A percentile compares a stretch with the other conserved stretches of the same genome.
phyloP scores from a whole-genome alignment of 1,140 invertebrate genomes.

The Calycopis cecrops region DNA sequence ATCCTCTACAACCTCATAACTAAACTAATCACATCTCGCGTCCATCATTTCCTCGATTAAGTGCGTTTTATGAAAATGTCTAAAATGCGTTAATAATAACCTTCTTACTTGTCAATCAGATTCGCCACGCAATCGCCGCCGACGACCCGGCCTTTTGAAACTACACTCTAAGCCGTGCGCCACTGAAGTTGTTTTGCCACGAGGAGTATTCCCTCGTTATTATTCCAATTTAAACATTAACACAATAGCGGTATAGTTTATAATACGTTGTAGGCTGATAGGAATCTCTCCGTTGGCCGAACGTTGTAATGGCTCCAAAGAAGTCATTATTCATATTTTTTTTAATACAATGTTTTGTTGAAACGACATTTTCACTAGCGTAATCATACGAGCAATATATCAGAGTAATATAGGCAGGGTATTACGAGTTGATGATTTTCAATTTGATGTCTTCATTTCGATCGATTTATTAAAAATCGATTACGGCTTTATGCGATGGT shows the following conservation, averaged over 20 bases:
- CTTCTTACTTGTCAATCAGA: constrained; percentile 69
- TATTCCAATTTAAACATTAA: constrained; percentile 2
- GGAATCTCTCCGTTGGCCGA: constrained; percentile 62
- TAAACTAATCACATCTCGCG: constrained; percentile 12
- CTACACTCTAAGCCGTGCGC: constrained; percentile 12
- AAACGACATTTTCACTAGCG: constrained; percentile 71
- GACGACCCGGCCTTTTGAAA: constrained; percentile 27
- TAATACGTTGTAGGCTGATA: constrained; percentile 42
- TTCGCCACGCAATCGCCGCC: constrained; percentile 49
- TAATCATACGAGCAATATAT: constrained; percentile 70
- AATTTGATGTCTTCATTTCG: constrained; percentile 66
- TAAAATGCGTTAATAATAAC: constrained; percentile 73
- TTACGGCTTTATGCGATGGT: neutral
- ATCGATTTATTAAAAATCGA: constrained; percentile 31
- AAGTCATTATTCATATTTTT: constrained; percentile 72
- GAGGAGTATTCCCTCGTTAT: constrained; percentile 13
- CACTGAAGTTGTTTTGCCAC: constrained; percentile 18
- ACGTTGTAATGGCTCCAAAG: constrained; percentile 66
- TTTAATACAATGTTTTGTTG: constrained; percentile 73
- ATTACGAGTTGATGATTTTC: constrained; percentile 62
- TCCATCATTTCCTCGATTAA: constrained; percentile 26
- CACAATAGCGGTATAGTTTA: constrained; percentile 17
- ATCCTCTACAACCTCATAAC: constrained; percentile 7
- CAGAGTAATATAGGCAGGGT: constrained; percentile 61
- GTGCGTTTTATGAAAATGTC: constrained; percentile 61